Evolutionary conservation across 2,113 vertebrate species (phyloP), one percentile per base, ranked within the genome.

Genomic region (Phyllostomus hastatus): DNA sequence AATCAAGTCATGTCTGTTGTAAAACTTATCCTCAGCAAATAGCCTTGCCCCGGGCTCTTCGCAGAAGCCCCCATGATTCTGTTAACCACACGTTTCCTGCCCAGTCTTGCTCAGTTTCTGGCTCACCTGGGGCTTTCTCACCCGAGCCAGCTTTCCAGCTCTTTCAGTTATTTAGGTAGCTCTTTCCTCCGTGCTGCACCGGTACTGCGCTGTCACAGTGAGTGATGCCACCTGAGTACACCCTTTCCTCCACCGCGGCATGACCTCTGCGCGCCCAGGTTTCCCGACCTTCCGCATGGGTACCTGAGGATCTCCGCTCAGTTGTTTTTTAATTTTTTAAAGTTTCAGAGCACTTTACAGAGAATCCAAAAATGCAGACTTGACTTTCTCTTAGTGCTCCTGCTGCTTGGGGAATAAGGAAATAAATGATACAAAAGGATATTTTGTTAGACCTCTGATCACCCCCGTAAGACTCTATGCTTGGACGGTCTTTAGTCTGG

Each of bases 21-120:
- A 66, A 73, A 72, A n/a, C 61, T 46, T 20, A 24, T 19, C 70
- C 73, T 72, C 52, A 73, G 66, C 24, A 35, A 79, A 41, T 6
- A 64, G 35, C 22, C 57, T 78, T 76, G 19, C 33, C 69, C 35
- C 19, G 46, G 28, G 70, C 33, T 88, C 59, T 38, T 59, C 9
- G 0, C 46, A 22, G 73, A 75, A 70, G 10, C 57, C 66, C 24
- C 31, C 28, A 3, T 1, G 12, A 19, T 10, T 50, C 86, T n/a
- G 10, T 73, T 73, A 22, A 43, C 19, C 19, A 3, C 0, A 4
- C 0, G 0, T 76, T 14, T 78, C 43, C 31, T 48, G 22, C 64
- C 35, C 19, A 33, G 17, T 35, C 46, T 33, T 9, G 17, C 7
- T 9, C 7, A 8, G 17, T 75, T 50, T 64, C 70, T 79, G 66